These are phyloP conservation scores for Micromesistius poutassou DNA, from an alignment of 2,797 vertebrate species.

Conservation along the genomic window DNA sequence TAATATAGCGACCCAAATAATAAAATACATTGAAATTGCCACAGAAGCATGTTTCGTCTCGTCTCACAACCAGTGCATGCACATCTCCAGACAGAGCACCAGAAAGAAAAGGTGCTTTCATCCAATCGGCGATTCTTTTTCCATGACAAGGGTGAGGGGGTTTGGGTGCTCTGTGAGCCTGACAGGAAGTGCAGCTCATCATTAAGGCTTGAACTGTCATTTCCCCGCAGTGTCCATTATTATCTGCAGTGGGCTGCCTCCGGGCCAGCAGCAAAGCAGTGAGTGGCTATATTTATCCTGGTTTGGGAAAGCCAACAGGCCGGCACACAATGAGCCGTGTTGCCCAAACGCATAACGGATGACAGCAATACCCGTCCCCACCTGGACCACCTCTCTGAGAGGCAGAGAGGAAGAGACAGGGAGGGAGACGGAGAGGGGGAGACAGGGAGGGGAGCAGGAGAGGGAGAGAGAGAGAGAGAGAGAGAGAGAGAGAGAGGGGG, in stretches of 20 bases:
- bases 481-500: too few relatives aligned
- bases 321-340: not conserved
- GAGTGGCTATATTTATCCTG: conserved; percentile 23
- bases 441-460: not conserved
- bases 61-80: too few relatives aligned
- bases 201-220: not conserved
- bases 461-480: too few relatives aligned
- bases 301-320: conserved; percentile 27
- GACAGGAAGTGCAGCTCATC: not conserved
- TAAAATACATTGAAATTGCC: too few relatives aligned
- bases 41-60: too few relatives aligned
- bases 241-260: conserved; percentile 11
- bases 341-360: not conserved
- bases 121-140: too few relatives aligned
- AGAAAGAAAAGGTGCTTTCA: too few relatives aligned
- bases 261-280: not conserved
- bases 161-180: not conserved
- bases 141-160: too few relatives aligned
- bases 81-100: too few relatives aligned
- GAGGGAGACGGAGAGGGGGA: not conserved
- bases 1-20: too few relatives aligned
- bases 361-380: not conserved
- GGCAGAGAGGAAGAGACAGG: not conserved
- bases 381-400: not conserved
- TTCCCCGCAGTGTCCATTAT: conserved; percentile 34